phyloP scores from a whole-genome alignment of 1,140 invertebrate species.

The Papilio glaucus region DNA sequence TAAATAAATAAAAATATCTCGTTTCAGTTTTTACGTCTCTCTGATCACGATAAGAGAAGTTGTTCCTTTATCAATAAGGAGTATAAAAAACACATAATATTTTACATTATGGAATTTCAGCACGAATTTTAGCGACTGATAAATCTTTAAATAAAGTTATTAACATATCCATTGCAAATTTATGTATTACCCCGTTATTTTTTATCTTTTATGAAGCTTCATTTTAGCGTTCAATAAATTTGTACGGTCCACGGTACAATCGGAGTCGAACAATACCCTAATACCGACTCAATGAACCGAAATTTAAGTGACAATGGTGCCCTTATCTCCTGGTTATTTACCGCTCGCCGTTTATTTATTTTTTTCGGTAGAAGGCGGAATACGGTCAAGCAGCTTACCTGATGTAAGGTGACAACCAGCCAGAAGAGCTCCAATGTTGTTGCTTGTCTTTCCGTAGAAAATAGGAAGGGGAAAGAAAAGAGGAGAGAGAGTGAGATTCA shows the following conservation, averaged over 20 bases:
- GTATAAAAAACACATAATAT: slow-evolving; percentile 1
- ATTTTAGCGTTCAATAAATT: slow-evolving; percentile 31
- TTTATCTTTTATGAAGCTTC: slow-evolving; percentile 10
- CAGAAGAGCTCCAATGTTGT: no score
- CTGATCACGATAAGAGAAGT: background rate
- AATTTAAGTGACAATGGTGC: slow-evolving; percentile 33
- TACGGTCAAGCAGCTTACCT: background rate
- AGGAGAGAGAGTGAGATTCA: no score
- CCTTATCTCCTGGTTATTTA: slow-evolving; percentile 23
- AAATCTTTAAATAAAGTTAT: slow-evolving; percentile 35
- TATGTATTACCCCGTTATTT: background rate
- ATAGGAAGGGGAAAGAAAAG: background rate
- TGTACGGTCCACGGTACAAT: background rate
- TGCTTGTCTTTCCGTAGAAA: background rate
- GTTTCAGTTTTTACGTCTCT: background rate
- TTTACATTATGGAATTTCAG: slow-evolving; percentile 3
- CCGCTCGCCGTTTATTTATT: slow-evolving; percentile 11
- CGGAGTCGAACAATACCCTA: slow-evolving; percentile 32
- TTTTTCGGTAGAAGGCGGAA: background rate
- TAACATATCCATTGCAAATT: slow-evolving; percentile 20
- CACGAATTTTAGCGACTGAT: slow-evolving; percentile 1
- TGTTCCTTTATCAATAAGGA: slow-evolving; percentile 8
- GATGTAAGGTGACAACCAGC: background rate
- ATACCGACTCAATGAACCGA: slow-evolving; percentile 37
- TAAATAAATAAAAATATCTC: background rate